Evolutionary conservation across 2,113 vertebrate species (phyloP).

Genomic region (Felis chaus): DNA sequence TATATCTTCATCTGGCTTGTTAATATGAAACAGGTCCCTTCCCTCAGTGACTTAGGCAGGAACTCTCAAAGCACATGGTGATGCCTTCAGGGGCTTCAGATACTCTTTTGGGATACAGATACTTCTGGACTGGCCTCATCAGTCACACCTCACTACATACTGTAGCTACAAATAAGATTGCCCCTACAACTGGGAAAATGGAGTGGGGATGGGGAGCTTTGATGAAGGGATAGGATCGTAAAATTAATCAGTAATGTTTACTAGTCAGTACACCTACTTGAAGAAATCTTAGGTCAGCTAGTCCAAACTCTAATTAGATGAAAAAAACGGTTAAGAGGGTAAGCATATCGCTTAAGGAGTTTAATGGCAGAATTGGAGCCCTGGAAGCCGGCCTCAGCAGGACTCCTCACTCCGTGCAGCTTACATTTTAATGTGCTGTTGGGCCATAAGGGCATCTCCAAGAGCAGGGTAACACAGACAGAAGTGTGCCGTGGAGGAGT

Average conservation of each 20-base stretch:
- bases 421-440: background rate
- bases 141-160: background rate
- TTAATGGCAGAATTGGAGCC: background rate
- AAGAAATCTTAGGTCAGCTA: background rate
- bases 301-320: background rate
- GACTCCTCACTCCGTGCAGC: background rate
- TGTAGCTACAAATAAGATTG: background rate
- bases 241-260: constrained; percentile 1
- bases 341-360: background rate
- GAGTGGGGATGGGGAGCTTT: background rate
- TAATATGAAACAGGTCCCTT: background rate
- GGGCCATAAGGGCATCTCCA: background rate
- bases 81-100: background rate
- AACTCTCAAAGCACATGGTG: background rate
- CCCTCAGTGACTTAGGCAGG: background rate
- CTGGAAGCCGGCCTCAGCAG: background rate
- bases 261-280: background rate
- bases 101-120: constrained; percentile 26
- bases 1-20: background rate
- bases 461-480: background rate
- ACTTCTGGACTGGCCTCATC: background rate
- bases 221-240: background rate
- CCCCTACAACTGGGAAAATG: background rate
- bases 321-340: background rate
- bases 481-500: background rate